These are phyloP conservation scores for Brachionus calyciflorus DNA, from an alignment of 1,140 invertebrate genomes.

Conservation along the genomic window DNA sequence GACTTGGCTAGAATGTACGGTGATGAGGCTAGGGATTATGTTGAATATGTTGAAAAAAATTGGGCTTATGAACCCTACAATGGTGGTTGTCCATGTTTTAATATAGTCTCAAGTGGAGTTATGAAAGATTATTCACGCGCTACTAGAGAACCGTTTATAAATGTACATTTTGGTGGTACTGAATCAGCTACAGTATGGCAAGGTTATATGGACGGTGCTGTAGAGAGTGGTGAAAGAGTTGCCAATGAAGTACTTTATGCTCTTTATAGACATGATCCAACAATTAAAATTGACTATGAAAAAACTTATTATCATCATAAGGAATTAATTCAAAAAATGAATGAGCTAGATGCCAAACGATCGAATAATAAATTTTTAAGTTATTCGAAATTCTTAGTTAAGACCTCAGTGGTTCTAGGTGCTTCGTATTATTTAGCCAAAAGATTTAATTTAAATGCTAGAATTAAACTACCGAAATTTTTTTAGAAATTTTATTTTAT, in stretches of 20 bases:
- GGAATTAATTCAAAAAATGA: neutral
- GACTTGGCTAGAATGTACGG: constrained; percentile 58
- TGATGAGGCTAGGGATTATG: constrained; percentile 50
- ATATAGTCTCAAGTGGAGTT: constrained; percentile 53
- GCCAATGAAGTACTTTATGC: constrained; percentile 54
- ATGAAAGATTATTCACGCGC: constrained; percentile 48
- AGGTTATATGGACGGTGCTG: constrained; percentile 62
- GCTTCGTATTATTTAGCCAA: neutral
- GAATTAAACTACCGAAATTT: neutral
- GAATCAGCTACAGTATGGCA: constrained; percentile 59
- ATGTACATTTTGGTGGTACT: constrained; percentile 60
- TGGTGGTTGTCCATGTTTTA: constrained; percentile 56
- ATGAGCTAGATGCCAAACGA: neutral
- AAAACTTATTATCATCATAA: constrained; percentile 41
- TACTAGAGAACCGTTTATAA: constrained; percentile 49
- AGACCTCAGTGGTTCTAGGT: neutral
- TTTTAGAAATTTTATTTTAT: neutral
- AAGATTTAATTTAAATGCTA: neutral
- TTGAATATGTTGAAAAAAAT: constrained; percentile 59
- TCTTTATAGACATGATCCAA: neutral
- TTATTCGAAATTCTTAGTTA: neutral
- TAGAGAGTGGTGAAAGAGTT: constrained; percentile 58
- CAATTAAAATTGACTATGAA: constrained; percentile 13
- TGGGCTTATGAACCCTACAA: constrained; percentile 58
- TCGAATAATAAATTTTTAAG: neutral